These are phyloP conservation scores for Oscheius sp. DNA, from an alignment of 1,140 invertebrate genomes.

Conservation along the genomic window DNA sequence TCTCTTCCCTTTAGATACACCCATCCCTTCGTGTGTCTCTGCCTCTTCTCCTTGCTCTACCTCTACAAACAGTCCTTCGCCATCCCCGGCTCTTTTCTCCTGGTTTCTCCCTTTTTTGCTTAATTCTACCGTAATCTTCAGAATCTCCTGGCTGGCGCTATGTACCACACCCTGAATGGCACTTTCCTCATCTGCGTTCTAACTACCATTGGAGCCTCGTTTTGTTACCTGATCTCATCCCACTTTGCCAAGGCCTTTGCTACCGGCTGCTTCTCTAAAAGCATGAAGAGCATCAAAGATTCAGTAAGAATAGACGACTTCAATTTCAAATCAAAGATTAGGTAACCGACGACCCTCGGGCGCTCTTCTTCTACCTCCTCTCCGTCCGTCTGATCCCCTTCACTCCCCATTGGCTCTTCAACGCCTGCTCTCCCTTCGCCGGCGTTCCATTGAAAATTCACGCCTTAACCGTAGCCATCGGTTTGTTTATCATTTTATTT, in stretches of 20 bases:
- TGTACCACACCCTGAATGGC: constrained; percentile 65
- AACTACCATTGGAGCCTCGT: constrained; percentile 64
- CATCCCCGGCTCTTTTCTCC: constrained; percentile 69
- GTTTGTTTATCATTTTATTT: too few relatives aligned
- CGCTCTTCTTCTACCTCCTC: constrained; percentile 3
- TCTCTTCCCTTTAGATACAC: constrained; percentile 40
- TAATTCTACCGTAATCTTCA: constrained; percentile 54
- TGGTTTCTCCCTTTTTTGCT: constrained; percentile 62
- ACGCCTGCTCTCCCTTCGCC: constrained; percentile 67
- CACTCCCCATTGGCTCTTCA: constrained; percentile 70
- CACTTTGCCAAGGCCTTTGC: constrained; percentile 63
- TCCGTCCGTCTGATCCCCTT: constrained; percentile 66
- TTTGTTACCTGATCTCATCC: constrained; percentile 66
- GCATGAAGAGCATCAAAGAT: constrained; percentile 1
- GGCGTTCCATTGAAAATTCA: constrained; percentile 66
- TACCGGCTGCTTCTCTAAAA: constrained; percentile 59
- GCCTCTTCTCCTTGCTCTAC: constrained; percentile 67
- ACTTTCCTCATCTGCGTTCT: constrained; percentile 66
- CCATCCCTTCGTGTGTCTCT: constrained; percentile 64
- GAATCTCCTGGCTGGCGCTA: constrained; percentile 68
- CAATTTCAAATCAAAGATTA: background rate
- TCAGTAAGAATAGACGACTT: background rate
- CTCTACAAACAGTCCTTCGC: constrained; percentile 71
- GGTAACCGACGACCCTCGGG: background rate
- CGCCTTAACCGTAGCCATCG: constrained; percentile 67